Conservation (phyloP, 2,113 vertebrate genomes). For the Thamnophis sirtalis region DNA sequence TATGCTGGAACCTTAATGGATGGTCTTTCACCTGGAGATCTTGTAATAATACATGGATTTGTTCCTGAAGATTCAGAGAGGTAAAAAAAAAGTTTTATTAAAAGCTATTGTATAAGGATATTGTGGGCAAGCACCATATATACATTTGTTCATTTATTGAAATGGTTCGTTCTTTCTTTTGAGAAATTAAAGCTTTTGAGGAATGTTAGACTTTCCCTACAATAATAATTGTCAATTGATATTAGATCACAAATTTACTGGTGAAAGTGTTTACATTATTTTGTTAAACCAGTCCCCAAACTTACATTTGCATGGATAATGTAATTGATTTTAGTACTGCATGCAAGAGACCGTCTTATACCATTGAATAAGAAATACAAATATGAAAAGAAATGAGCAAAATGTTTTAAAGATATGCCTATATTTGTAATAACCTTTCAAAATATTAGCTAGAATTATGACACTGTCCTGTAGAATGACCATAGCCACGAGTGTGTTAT, state of each 20-base stretch:
- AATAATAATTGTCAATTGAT: not conserved
- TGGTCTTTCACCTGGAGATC: constrained; percentile 77
- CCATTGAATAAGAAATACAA: not conserved
- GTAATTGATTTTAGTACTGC: not conserved
- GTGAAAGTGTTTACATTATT: not conserved
- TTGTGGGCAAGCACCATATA: not conserved
- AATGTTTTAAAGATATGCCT: not conserved
- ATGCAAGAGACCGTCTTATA: not conserved
- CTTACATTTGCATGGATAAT: not conserved
- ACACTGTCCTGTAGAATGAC: not conserved
- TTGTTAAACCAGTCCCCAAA: not conserved
- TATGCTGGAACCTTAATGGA: constrained; percentile 81
- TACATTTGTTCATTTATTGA: not conserved
- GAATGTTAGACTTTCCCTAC: not conserved
- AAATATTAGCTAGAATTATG: not conserved
- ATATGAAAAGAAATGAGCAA: not conserved
- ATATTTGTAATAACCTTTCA: not conserved
- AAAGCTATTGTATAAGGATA: not conserved
- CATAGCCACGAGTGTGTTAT: not conserved
- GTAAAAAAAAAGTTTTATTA: constrained; percentile 56
- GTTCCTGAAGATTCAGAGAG: constrained; percentile 79
- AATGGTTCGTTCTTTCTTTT: not conserved
- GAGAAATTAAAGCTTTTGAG: not conserved
- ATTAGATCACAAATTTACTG: not conserved
- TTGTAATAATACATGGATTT: constrained; percentile 80